Conservation (phyloP, 2,113 vertebrate genomes). For the Cephalopterus ornatus region DNA sequence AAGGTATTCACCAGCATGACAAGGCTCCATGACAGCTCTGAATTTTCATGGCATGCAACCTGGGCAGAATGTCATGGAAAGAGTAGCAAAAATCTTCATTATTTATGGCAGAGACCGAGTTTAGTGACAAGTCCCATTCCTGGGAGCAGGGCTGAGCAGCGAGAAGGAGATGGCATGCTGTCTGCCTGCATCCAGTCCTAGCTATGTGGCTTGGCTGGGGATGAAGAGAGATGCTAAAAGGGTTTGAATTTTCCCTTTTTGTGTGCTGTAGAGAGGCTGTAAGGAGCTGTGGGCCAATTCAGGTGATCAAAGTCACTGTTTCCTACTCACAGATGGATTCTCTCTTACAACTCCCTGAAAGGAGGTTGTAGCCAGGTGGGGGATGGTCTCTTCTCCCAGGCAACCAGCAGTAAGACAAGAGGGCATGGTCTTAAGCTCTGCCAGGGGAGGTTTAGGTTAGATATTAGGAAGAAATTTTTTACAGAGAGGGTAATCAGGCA, state of each 20-base stretch:
- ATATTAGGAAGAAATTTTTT: too few relatives aligned
- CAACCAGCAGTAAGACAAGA: too few relatives aligned
- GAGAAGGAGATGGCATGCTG: too few relatives aligned
- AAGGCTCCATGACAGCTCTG: background rate
- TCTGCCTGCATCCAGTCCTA: background rate
- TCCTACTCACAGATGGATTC: background rate
- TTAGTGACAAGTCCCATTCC: accelerated
- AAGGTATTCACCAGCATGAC: background rate
- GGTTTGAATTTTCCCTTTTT: background rate
- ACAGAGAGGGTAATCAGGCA: too few relatives aligned
- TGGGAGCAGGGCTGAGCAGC: too few relatives aligned
- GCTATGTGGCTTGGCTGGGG: background rate
- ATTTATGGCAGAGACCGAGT: background rate
- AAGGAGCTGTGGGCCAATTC: background rate
- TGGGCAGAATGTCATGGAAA: background rate
- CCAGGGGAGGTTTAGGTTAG: too few relatives aligned
- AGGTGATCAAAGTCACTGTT: background rate
- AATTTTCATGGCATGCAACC: background rate
- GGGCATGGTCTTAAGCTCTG: too few relatives aligned
- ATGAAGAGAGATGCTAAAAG: background rate
- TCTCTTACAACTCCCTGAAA: too few relatives aligned
- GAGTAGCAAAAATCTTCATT: background rate
- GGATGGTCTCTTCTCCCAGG: too few relatives aligned
- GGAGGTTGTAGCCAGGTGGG: too few relatives aligned
- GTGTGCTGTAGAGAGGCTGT: too few relatives aligned